Base-by-base conservation (phyloP, 2,888 invertebrate genomes). In the Papilio protenor region DNA sequence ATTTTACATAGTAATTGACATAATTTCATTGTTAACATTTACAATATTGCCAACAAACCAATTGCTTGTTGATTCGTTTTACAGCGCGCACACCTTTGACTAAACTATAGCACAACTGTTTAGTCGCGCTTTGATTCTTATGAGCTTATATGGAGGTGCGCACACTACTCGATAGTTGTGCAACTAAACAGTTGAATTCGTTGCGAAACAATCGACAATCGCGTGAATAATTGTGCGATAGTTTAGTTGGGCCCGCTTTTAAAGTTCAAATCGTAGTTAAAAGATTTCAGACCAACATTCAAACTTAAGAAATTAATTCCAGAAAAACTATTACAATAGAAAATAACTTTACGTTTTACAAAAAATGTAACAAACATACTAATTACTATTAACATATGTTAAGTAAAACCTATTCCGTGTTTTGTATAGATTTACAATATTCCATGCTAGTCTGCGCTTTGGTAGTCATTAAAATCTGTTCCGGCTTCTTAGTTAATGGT, bases 401-500 rank as follows among this genome's bases (percentile, higher is more conserved):
- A 64, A 61, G 59, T 61, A 59, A 59, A 23, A 21, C 23, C 66
- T 40, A 66, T 33, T 33, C 33, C 33, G 33, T 33, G 33, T 33
- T 5, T 33, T 33, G 33, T 33, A 33, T 33, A 33, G 33, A 33
- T 33, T 33, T 33, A 33, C 33, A 33, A 33, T 77, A 71, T 77
- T 61, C 27, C 18, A 8, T 12, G 5, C 59, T 27, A 18, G 49
- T 61, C 73, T 49, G 70, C 70, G 59, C 61, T 74, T 77, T 70
- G 33, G 40, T 59, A 77, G 61, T n/a, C 70, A 70, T 70, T 52
- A 77, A 47, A 23, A 21, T 74, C 11, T 49, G 77, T 77, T 77
- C 77, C 74, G 49, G 77, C 74, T 70, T 61, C 73, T 77, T 77
- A 70, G 33, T 57, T 66, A 77, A 77, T 77, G 16, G 23, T 59